Evolutionary conservation across 2,797 vertebrate species (phyloP).

Genomic region (Pantherophis vulpinus): DNA sequence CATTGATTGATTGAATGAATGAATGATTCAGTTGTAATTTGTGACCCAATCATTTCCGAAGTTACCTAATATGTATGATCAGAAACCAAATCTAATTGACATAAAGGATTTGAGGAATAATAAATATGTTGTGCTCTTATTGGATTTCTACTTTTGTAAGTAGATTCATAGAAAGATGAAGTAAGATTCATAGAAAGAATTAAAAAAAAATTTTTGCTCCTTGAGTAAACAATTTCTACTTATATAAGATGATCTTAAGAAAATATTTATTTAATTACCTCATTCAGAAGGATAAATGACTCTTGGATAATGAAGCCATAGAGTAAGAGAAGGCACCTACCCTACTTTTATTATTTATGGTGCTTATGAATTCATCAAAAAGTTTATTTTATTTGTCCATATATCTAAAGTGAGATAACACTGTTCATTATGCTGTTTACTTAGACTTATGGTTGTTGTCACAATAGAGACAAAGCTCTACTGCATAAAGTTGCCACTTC

Average conservation of each 20-base stretch:
- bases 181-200: neutral
- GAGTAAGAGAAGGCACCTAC: neutral
- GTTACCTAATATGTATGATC: neutral
- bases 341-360: neutral
- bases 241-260: neutral
- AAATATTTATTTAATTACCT: neutral
- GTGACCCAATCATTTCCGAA: neutral
- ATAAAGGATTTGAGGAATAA: neutral
- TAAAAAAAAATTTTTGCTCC: neutral
- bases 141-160: neutral
- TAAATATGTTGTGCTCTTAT: neutral
- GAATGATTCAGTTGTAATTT: neutral
- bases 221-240: neutral
- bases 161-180: neutral
- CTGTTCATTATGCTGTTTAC: neutral
- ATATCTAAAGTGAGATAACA: neutral
- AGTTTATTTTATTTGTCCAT: neutral
- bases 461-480: neutral
- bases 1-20: neutral
- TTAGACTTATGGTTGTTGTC: neutral
- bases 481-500: neutral
- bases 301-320: neutral
- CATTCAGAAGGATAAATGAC: neutral
- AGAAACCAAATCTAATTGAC: neutral
- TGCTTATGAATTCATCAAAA: neutral